Evolutionary conservation across 2,797 vertebrate species (phyloP).

Genomic region (Lagorchestes hirsutus): DNA sequence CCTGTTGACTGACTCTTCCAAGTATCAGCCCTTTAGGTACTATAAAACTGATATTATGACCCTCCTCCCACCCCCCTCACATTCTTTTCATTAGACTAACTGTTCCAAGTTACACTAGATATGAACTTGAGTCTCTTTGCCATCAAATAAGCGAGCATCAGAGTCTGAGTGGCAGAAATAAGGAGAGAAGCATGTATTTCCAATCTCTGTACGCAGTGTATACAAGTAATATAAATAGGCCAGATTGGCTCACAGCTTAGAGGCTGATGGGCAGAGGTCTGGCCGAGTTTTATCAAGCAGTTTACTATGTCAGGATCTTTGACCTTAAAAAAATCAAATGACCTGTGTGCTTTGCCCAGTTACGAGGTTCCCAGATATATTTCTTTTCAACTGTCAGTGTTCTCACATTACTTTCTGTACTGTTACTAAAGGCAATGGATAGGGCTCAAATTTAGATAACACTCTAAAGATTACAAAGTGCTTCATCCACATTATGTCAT

Average conservation of each 20-base stretch:
- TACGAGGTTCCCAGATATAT: not conserved
- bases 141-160: not conserved
- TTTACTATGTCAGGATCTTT: not conserved
- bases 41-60: not conserved
- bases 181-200: not conserved
- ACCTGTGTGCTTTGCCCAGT: not conserved
- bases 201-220: not conserved
- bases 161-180: not conserved
- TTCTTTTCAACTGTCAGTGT: not conserved
- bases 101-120: not conserved
- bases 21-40: not conserved
- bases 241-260: not conserved
- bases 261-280: not conserved
- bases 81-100: not conserved
- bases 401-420: not conserved
- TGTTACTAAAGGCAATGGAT: slow-evolving; percentile 34
- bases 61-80: not conserved
- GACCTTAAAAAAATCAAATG: not conserved
- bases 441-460: not conserved
- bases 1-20: not conserved
- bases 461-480: not conserved
- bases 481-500: not conserved
- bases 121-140: not conserved
- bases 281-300: not conserved
- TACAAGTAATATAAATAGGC: not conserved